These are phyloP conservation scores for Paratrypauchen microcephalus DNA, from an alignment of 2,797 vertebrate genomes.

Conservation along the genomic window DNA sequence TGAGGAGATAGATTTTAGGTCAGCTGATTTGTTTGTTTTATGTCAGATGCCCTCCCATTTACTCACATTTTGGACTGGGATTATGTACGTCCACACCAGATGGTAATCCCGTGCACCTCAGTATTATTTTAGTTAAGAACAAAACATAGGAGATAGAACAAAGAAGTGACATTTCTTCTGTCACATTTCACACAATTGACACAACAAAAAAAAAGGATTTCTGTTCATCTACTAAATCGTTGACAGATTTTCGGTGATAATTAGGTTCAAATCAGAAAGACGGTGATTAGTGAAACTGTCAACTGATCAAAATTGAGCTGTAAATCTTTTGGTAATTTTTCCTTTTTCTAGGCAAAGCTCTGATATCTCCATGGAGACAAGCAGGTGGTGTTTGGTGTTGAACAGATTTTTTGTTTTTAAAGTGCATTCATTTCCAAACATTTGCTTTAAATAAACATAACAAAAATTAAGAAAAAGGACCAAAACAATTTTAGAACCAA, in stretches of 20 bases:
- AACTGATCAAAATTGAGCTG: neutral
- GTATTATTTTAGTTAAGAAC: neutral
- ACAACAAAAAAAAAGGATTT: conserved; percentile 11
- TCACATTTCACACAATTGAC: neutral
- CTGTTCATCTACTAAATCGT: conserved; percentile 28
- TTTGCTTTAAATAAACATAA: too few relatives aligned
- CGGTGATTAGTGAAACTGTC: neutral
- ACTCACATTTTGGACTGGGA: neutral
- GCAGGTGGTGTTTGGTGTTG: too few relatives aligned
- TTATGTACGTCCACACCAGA: neutral
- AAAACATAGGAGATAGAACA: neutral
- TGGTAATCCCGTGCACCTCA: neutral
- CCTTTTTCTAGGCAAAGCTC: neutral
- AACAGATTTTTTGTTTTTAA: too few relatives aligned
- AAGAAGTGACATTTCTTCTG: neutral
- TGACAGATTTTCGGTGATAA: conserved; percentile 13
- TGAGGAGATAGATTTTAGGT: too few relatives aligned
- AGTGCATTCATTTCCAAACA: too few relatives aligned
- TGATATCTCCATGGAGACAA: too few relatives aligned
- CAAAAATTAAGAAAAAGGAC: too few relatives aligned
- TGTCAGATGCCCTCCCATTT: too few relatives aligned
- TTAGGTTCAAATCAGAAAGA: conserved; percentile 41
- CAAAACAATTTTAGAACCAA: too few relatives aligned
- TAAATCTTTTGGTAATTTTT: neutral
- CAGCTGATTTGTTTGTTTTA: too few relatives aligned